Evolutionary conservation across 2,888 invertebrate species (phyloP), one percentile per base, ranked within the genome.

Genomic region (Stenichneumon culpator): DNA sequence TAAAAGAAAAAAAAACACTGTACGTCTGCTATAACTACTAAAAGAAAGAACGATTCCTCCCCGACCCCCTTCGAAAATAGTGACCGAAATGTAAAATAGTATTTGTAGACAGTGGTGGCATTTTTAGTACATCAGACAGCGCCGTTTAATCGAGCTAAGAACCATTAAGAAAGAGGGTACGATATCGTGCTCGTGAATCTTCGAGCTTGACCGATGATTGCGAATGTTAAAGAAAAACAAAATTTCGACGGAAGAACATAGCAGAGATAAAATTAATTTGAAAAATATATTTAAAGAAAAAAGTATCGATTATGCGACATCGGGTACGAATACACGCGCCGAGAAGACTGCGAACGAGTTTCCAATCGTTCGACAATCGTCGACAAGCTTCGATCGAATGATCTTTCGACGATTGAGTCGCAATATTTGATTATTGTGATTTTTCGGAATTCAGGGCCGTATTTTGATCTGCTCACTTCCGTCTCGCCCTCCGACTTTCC

Each of bases 61-160:
- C 65, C 75, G 50, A 28, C 16, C 39, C 67, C 39, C 19, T 63
- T 75, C 79, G 82, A 83, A 85, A 88, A 89, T 88, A 87, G 87
- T 89, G 90, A 90, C 89, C 90, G 89, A 91, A 87, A 89, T 83
- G 85, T 84, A 86, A 83, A 74, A 80, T 83, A 86, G 80, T 83
- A 88, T 87, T 63, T 90, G 87, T 89, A 90, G 88, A 90, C 89
- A 92, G 90, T 92, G 92, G 91, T 91, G 91, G 90, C 91, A 92
- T 93, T 92, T 85, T 93, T 92, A 92, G 90, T 91, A 91, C 90
- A 92, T 92, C 91, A 90, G 92, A 93, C 93, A 91, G 92, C 92
- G 89, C 89, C 89, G 88, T 83, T 82, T 14, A 75, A 77, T 82
- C 65, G 75, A 82, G 70, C 82, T 77, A 73, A 70, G 74, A 50